Conservation (phyloP, 1,140 invertebrate species). For the Popillia japonica region DNA sequence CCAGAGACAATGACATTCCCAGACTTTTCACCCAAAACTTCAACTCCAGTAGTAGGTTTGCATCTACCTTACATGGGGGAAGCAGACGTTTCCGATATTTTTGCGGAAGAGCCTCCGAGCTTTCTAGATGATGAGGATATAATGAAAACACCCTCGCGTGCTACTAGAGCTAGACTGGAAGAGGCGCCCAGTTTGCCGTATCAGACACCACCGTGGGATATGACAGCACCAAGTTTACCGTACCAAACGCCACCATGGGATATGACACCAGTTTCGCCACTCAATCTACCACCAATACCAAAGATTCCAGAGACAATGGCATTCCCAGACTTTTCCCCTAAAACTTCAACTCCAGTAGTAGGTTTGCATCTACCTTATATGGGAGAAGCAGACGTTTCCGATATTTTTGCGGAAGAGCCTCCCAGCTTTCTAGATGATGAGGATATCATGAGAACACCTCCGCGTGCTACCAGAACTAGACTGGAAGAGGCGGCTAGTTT, state of each 20-base stretch:
- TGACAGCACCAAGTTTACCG: constrained; percentile 38
- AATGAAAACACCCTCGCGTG: neutral
- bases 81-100: constrained; percentile 1
- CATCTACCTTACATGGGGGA: neutral
- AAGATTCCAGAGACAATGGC: neutral
- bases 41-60: neutral
- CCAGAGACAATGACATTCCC: constrained; percentile 3
- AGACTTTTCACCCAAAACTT: neutral
- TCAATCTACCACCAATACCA: neutral
- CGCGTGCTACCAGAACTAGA: neutral
- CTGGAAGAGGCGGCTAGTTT: neutral
- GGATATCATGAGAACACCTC: neutral
- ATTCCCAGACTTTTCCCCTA: neutral
- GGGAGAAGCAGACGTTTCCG: neutral
- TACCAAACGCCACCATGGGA: constrained; percentile 38
- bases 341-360: neutral
- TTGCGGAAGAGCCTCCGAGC: neutral
- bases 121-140: constrained; percentile 1
- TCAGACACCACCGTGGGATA: neutral
- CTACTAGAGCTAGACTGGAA: neutral
- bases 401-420: constrained; percentile 11
- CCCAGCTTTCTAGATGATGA: constrained; percentile 12
- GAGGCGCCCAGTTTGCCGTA: neutral
- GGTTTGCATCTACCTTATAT: neutral
- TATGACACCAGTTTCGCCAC: neutral